Evolutionary conservation across 1,140 invertebrate species (phyloP).

Genomic region (Neodiprion lecontei): DNA sequence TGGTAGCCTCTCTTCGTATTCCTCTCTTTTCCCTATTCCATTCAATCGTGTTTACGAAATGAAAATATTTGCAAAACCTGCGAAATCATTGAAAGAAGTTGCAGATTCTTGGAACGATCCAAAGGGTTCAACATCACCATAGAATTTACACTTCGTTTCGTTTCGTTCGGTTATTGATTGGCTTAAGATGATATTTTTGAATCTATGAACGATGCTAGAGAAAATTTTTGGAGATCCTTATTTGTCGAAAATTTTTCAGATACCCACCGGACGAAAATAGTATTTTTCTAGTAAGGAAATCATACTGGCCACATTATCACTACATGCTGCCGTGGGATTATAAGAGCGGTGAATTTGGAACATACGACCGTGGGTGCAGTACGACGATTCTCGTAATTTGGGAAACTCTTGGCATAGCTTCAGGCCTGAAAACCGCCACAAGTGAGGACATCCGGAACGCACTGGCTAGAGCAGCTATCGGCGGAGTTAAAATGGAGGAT

Average conservation of each 20-base stretch:
- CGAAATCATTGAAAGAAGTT: no score
- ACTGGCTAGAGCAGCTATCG: constrained; percentile 53
- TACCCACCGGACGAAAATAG: constrained; percentile 73
- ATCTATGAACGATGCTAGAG: no score
- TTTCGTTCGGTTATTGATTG: no score
- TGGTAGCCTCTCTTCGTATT: no score
- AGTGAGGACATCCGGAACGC: constrained; percentile 67
- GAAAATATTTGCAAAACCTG: no score
- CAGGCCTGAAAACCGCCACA: constrained; percentile 69
- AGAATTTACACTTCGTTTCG: no score
- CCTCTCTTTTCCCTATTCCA: no score
- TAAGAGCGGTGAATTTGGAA: constrained; percentile 78
- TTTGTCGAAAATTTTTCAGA: constrained; percentile 50
- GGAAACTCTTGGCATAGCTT: constrained; percentile 69
- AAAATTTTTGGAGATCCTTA: no score
- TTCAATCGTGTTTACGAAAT: no score
- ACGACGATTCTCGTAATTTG: constrained; percentile 73
- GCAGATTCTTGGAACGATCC: no score
- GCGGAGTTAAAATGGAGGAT: constrained; percentile 15
- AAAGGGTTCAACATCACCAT: no score
- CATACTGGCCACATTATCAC: constrained; percentile 80
- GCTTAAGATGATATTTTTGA: no score
- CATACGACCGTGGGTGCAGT: constrained; percentile 70
- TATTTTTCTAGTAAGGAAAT: constrained; percentile 75
- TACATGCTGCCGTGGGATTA: constrained; percentile 80